Conservation (phyloP, 2,888 invertebrate genomes). For the Oxyteleia sp. region DNA sequence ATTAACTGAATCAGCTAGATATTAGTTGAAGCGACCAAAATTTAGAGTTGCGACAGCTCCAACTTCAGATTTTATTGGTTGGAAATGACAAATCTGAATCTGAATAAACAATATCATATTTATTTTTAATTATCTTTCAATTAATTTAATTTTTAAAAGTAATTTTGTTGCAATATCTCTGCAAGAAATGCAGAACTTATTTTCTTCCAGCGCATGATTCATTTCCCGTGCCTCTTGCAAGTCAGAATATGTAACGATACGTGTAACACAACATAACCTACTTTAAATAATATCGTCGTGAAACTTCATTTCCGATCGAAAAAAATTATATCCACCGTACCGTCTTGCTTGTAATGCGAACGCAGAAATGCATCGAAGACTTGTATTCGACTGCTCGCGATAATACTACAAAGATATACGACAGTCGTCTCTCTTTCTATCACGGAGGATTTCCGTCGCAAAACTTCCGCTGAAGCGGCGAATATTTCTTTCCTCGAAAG, state of each 20-base stretch:
- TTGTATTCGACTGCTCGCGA: conserved; percentile 44
- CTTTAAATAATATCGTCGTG: conserved; percentile 27
- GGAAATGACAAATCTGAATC: too few species aligned
- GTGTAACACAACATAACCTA: conserved; percentile 21
- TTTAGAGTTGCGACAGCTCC: too few species aligned
- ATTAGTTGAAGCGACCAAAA: too few species aligned
- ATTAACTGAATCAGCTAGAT: too few species aligned
- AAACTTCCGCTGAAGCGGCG: conserved; percentile 73
- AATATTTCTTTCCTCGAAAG: conserved; percentile 70
- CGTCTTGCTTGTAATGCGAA: conserved; percentile 22
- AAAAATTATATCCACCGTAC: conserved; percentile 13
- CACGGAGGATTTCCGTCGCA: conserved; percentile 61
- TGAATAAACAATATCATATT: too few species aligned
- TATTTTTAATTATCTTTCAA: too few species aligned
- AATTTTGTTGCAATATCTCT: too few species aligned
- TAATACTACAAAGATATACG: conserved; percentile 56
- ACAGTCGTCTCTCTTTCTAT: conserved; percentile 60
- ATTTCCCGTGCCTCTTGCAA: not conserved
- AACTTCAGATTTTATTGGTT: too few species aligned
- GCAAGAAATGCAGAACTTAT: too few species aligned
- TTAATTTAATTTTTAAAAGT: too few species aligned
- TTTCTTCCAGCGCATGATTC: not conserved
- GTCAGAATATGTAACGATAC: not conserved
- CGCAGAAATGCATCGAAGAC: conserved; percentile 39
- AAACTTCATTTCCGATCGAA: conserved; percentile 44